These are phyloP conservation scores for Streptopelia turtur DNA, from an alignment of 2,797 vertebrate genomes.

Conservation along the genomic window DNA sequence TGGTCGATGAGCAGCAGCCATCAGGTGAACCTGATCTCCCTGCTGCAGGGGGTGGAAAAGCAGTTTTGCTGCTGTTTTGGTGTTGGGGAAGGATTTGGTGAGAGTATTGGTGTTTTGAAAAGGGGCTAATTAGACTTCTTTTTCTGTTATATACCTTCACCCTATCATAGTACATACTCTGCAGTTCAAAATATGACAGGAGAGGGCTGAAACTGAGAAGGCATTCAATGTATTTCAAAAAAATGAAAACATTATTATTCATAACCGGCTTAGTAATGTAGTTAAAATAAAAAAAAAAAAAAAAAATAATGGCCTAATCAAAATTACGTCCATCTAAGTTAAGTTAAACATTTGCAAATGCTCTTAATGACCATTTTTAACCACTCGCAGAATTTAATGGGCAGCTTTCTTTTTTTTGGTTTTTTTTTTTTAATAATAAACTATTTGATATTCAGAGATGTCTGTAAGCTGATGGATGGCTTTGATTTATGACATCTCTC, in stretches of 20 bases:
- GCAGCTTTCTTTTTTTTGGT: not conserved
- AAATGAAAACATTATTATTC: not conserved
- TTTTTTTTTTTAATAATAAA: not conserved
- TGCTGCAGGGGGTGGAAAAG: not conserved
- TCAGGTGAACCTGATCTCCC: not conserved
- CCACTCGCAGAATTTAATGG: not conserved
- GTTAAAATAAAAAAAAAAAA: not conserved
- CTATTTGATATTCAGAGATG: not conserved
- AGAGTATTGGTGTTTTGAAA: not conserved
- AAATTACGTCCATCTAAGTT: not conserved
- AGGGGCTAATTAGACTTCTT: not conserved
- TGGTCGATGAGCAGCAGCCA: fast-evolving
- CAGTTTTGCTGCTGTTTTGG: not conserved
- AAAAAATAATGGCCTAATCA: not conserved
- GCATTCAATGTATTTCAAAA: not conserved
- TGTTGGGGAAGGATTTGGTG: not conserved
- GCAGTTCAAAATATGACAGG: not conserved
- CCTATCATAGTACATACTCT: not conserved
- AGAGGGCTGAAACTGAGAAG: not conserved
- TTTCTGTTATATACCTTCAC: not conserved
- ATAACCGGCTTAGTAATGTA: not conserved
- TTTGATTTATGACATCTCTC: not conserved
- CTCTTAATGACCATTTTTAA: not conserved
- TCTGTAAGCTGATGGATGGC: not conserved
- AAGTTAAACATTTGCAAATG: slow-evolving; percentile 5